Percentiles rank a stretch among this genome's conserved stretches.
phyloP scores from a whole-genome alignment of 1,140 invertebrate genomes.

The Sarcophaga peregrina region DNA sequence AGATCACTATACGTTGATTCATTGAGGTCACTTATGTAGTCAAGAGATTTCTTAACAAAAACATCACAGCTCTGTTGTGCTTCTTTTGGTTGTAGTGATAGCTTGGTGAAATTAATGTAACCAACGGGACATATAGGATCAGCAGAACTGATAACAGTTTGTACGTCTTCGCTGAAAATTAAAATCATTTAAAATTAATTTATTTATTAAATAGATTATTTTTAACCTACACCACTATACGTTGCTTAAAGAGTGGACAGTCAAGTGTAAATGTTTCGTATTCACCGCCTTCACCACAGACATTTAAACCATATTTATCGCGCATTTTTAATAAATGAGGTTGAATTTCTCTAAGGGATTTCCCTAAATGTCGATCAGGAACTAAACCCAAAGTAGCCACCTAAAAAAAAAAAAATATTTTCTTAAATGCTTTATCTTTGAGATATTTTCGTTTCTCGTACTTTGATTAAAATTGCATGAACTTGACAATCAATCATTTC shows the following conservation, averaged over 20 bases:
- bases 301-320: constrained; percentile 94
- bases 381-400: constrained; percentile 92
- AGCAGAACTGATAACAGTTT: constrained; percentile 88
- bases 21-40: constrained; percentile 72
- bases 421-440: not conserved
- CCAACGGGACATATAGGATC: constrained; percentile 93
- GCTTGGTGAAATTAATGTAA: constrained; percentile 87
- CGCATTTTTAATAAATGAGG: constrained; percentile 88
- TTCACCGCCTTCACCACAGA: constrained; percentile 99
- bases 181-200: constrained; percentile 16
- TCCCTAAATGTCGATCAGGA: constrained; percentile 87
- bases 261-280: constrained; percentile 98
- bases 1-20: constrained; percentile 73
- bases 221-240: constrained; percentile 86
- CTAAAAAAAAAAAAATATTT: constrained; percentile 3
- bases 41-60: constrained; percentile 70
- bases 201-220: constrained; percentile 2
- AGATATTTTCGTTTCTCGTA: not conserved
- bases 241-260: constrained; percentile 94
- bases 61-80: constrained; percentile 54
- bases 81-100: constrained; percentile 77
- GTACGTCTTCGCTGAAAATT: constrained; percentile 81
- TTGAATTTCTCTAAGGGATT: constrained; percentile 85
- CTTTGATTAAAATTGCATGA: constrained; percentile 94
- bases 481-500: constrained; percentile 96